Percentiles rank a stretch among this genome's conserved stretches.
Evolutionary conservation across 2,888 invertebrate genomes (phyloP).

Genomic region (Apomyelois bistriatella): DNA sequence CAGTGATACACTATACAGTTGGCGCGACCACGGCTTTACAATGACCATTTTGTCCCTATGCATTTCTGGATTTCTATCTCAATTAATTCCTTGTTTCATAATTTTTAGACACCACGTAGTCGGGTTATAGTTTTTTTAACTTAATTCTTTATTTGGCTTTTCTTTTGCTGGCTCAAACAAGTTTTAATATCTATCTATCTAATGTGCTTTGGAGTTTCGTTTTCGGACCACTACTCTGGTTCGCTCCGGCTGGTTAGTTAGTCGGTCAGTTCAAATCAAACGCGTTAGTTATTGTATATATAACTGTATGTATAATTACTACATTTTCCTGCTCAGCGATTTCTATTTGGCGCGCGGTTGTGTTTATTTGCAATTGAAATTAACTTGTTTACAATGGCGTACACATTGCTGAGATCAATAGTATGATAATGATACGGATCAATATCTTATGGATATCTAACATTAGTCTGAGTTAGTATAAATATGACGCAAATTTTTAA

Average conservation of each 20-base stretch:
- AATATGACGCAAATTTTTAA: background rate
- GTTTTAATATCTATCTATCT: no score
- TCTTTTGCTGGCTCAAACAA: no score
- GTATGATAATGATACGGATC: background rate
- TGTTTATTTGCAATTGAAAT: slow-evolving; percentile 6
- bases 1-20: no score
- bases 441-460: background rate
- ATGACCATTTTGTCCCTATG: no score
- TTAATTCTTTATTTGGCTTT: no score
- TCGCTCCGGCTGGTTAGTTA: background rate
- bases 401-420: background rate
- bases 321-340: slow-evolving; percentile 2
- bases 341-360: slow-evolving; percentile 4
- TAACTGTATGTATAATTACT: slow-evolving; percentile 1
- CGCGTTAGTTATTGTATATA: no score
- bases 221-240: background rate
- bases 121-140: no score
- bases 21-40: no score
- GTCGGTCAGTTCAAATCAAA: background rate
- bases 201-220: no score
- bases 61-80: no score
- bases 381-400: slow-evolving; percentile 7
- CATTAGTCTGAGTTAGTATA: background rate
- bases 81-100: no score
- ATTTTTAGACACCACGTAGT: no score